phyloP scores from a whole-genome alignment of 2,113 vertebrate species.

The Lynx canadensis region DNA sequence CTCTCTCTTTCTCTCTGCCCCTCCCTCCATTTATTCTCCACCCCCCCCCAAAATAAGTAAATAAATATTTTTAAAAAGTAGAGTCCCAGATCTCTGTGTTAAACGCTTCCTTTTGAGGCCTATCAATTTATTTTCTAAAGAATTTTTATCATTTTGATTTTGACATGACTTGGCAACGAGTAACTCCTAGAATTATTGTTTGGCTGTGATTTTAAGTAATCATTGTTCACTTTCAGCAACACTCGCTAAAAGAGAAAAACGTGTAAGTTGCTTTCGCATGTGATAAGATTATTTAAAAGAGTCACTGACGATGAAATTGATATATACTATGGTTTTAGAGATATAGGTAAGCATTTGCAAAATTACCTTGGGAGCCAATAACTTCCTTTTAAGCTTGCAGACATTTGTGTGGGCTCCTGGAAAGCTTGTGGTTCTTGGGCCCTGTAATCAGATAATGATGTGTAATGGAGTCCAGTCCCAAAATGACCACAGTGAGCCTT shows the following conservation, averaged over 20 bases:
- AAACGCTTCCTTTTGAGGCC: neutral
- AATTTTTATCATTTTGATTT: slow-evolving; percentile 42
- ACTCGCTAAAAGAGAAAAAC: neutral
- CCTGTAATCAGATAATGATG: neutral
- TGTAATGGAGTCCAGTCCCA: neutral
- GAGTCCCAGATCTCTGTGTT: neutral
- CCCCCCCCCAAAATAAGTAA: too few relatives aligned
- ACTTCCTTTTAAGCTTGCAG: neutral
- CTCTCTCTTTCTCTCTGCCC: too few relatives aligned
- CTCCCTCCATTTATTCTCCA: too few relatives aligned
- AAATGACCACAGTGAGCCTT: neutral
- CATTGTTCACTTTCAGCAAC: neutral
- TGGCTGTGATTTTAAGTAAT: neutral
- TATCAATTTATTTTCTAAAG: neutral
- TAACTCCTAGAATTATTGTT: neutral
- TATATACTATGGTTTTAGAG: neutral
- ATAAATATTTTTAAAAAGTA: neutral
- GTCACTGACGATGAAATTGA: neutral
- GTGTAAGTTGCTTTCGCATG: neutral
- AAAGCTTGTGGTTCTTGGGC: neutral
- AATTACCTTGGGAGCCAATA: neutral
- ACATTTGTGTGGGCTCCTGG: neutral
- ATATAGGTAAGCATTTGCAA: neutral
- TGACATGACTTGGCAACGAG: neutral
- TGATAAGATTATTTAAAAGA: neutral